Evolutionary conservation across 2,888 invertebrate genomes (phyloP).

Genomic region (Lysandra bellargus): DNA sequence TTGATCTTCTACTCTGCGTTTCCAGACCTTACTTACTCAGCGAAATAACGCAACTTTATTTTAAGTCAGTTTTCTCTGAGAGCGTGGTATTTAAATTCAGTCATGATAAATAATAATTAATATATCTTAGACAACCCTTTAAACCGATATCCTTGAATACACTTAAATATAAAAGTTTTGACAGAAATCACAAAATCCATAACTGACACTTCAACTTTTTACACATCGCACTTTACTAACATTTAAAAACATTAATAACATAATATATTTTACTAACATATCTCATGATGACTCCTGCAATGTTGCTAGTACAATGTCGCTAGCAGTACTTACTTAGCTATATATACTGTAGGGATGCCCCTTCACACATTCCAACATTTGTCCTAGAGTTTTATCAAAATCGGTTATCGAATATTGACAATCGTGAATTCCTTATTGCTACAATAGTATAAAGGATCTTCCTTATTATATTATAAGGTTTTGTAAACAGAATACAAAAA

Average conservation of each 20-base stretch:
- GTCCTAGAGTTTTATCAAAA: conserved; percentile 1
- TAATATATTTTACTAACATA: conserved; percentile 8
- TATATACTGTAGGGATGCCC: conserved; percentile 1
- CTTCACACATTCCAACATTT: conserved; percentile 3
- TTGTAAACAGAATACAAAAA: background rate
- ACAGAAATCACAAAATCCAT: background rate
- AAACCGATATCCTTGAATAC: background rate
- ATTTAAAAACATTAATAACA: background rate
- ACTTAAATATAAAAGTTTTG: background rate
- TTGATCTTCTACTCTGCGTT: background rate
- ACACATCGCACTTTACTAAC: background rate
- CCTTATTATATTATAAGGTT: background rate
- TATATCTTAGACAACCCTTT: no score
- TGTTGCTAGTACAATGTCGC: background rate
- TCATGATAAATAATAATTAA: no score
- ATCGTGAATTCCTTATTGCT: conserved; percentile 11
- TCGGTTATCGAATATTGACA: background rate
- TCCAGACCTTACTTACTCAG: background rate
- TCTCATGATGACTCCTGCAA: background rate
- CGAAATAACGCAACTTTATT: background rate
- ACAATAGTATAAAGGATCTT: background rate
- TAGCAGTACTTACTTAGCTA: background rate
- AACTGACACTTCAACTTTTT: background rate
- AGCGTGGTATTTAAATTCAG: no score
- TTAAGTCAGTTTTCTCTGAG: background rate